Conservation (phyloP, 2,113 vertebrate species). For the Neotoma lepida region DNA sequence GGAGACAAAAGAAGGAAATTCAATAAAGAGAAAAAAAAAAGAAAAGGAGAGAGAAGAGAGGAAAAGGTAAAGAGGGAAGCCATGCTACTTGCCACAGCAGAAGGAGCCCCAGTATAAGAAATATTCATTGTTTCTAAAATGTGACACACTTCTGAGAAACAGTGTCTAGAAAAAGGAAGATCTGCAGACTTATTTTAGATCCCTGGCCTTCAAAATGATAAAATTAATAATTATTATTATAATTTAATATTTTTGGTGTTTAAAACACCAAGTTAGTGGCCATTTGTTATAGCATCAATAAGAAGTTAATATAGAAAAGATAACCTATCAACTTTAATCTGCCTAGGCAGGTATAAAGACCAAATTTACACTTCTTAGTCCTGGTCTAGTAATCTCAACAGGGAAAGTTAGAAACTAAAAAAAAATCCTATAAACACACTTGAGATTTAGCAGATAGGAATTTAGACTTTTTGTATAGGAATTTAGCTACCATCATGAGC, state of each 20-base stretch:
- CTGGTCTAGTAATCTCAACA: no score
- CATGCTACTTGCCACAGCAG: fast-evolving
- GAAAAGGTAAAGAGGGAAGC: not conserved
- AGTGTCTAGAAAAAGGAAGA: not conserved
- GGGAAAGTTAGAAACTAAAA: not conserved
- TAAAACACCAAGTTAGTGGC: not conserved
- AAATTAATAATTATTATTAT: not conserved
- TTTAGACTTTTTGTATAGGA: not conserved
- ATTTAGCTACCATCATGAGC: not conserved
- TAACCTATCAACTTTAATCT: not conserved
- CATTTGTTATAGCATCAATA: not conserved
- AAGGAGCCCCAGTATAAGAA: not conserved
- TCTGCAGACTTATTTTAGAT: not conserved
- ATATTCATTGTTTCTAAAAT: not conserved
- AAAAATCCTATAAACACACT: not conserved
- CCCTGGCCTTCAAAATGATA: not conserved
- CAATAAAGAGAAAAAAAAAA: not conserved
- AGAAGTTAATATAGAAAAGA: not conserved
- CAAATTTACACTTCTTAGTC: not conserved
- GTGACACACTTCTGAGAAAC: fast-evolving
- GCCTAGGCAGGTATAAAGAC: not conserved
- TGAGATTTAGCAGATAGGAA: not conserved
- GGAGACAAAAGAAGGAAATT: not conserved
- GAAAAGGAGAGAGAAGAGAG: not conserved
- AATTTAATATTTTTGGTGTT: not conserved